Conservation (phyloP, 1,140 invertebrate genomes). For the Solen grandis region DNA sequence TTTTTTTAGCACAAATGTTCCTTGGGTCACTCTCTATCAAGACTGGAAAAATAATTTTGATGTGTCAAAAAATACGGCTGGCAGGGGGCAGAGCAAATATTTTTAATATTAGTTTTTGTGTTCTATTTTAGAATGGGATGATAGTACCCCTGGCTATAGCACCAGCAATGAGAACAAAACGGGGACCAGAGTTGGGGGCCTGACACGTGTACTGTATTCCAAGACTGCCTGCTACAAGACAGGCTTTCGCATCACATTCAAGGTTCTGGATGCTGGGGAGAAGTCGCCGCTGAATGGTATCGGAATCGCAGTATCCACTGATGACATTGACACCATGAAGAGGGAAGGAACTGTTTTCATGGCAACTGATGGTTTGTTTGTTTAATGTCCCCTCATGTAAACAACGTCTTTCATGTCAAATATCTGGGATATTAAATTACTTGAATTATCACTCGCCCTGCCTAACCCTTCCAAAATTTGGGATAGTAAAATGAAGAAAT, state of each 20-base stretch:
- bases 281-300: slow-evolving; percentile 71
- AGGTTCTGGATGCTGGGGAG: slow-evolving; percentile 72
- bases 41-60: too few relatives aligned
- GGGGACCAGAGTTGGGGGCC: slow-evolving; percentile 63
- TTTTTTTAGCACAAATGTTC: too few relatives aligned
- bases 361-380: slow-evolving; percentile 51
- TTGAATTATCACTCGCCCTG: too few relatives aligned
- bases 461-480: too few relatives aligned
- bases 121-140: slow-evolving; percentile 71
- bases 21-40: too few relatives aligned
- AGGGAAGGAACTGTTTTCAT: slow-evolving; percentile 71
- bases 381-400: too few relatives aligned
- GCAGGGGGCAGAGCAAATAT: too few relatives aligned
- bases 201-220: slow-evolving; percentile 71
- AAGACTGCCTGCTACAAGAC: slow-evolving; percentile 59
- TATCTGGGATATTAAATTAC: too few relatives aligned
- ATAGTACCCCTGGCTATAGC: slow-evolving; percentile 65
- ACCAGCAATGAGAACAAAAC: slow-evolving; percentile 75
- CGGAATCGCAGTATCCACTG: slow-evolving; percentile 65
- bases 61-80: too few relatives aligned
- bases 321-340: slow-evolving; percentile 62
- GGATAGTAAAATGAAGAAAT: too few relatives aligned
- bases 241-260: slow-evolving; percentile 71
- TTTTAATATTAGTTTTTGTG: too few relatives aligned
- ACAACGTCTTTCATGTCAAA: too few relatives aligned